These are phyloP conservation scores for Chromobotia macracanthus DNA, from an alignment of 2,797 vertebrate genomes.

Conservation along the genomic window DNA sequence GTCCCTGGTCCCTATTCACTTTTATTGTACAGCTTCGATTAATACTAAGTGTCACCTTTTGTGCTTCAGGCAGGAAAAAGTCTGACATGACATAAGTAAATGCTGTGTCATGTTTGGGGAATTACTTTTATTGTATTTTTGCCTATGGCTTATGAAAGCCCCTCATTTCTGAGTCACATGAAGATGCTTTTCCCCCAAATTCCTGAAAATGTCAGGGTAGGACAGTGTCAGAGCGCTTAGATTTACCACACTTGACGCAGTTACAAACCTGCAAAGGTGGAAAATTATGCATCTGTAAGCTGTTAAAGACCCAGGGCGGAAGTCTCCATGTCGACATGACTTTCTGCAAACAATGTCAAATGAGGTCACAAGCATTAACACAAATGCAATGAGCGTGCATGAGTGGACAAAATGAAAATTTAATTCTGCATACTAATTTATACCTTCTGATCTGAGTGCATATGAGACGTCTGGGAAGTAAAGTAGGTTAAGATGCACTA, in stretches of 20 bases:
- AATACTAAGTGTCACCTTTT: no score
- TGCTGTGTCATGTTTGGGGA: background rate
- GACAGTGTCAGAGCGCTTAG: background rate
- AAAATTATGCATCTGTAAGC: slow-evolving; percentile 16
- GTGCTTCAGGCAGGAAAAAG: background rate
- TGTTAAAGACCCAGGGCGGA: background rate
- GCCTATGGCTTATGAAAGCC: background rate
- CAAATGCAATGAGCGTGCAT: background rate
- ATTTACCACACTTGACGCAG: slow-evolving; percentile 11
- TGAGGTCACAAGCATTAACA: slow-evolving; percentile 37
- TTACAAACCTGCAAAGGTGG: slow-evolving; percentile 15
- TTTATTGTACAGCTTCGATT: no score
- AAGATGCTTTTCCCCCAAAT: slow-evolving; percentile 10
- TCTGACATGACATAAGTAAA: background rate
- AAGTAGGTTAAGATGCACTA: slow-evolving; percentile 39
- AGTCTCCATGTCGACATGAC: slow-evolving; percentile 2
- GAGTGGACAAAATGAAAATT: slow-evolving; percentile 11
- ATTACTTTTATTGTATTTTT: background rate
- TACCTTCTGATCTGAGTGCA: background rate
- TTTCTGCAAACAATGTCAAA: slow-evolving; percentile 29
- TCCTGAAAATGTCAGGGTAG: background rate
- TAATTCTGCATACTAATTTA: background rate
- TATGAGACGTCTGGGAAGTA: background rate
- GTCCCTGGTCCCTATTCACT: no score
- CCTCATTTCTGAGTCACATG: slow-evolving; percentile 5